Base-by-base conservation (phyloP, 2,797 vertebrate species). In the Gouania willdenowi region DNA sequence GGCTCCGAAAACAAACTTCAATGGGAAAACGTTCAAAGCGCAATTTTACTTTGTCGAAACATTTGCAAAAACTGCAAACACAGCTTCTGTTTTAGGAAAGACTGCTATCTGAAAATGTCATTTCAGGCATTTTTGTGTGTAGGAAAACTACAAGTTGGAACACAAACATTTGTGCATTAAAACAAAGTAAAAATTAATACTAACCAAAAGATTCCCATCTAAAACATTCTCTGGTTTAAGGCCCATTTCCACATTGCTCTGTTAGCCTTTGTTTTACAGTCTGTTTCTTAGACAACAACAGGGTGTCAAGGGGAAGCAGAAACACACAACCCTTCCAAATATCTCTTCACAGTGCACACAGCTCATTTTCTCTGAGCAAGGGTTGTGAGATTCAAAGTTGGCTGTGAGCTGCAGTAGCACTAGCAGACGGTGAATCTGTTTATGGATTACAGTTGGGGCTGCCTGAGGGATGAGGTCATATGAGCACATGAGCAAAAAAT, bases 381-480 rank as follows among this genome's bases (percentile, higher is more conserved):
- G 39, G 41, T 41, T 4, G 49, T n/a, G 26, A 53, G 45, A 62
- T 46, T 38, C 29, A 24, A 35, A 37, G 57, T 71, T 35, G 23
- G 26, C 48, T 57, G 61, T 45, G 46, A 59, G 63, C 56, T 75
- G 65, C 70, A 54, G 41, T 45, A 50, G 67, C 60, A 63, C 45
- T 45, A 55, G 33, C 66, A 60, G 53, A 60, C 41, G 49, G 32
- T 44, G 51, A 42, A 57, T 71, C 48, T 56, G 61, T 66, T 75
- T 56, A 59, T 47, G 65, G 17, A 51, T 55, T 51, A 69, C 54
- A 58, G 53, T 47, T 41, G 27, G 14, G 49, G 56, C 65, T 71
- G 62, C 65, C 59, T 61, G 47, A 63, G 48, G 20, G 51, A 65
- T 57, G 62, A 71, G 48, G 71, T 74, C 58, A 73, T 65, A 52